phyloP scores from a whole-genome alignment of 2,888 invertebrate species.

The Thelaira solivaga region DNA sequence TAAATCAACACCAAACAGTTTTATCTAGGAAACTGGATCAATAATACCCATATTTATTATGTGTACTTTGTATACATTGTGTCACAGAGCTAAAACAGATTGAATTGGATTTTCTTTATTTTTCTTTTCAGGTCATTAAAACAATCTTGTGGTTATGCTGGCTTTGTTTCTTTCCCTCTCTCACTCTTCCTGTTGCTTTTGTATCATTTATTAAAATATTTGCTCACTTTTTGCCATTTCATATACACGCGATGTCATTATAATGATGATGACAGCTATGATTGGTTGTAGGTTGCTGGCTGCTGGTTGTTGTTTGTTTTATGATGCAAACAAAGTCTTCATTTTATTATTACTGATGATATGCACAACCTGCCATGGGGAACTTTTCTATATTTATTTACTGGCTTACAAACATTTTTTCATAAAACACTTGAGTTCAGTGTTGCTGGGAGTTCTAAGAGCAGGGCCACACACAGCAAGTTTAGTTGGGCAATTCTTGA shows the following conservation, averaged over 20 bases:
- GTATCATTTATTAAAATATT: background rate
- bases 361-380: background rate
- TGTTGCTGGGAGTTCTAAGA: too few relatives aligned
- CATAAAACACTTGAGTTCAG: too few relatives aligned
- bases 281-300: too few relatives aligned
- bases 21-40: slow-evolving; percentile 29
- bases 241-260: background rate
- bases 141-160: slow-evolving; percentile 13
- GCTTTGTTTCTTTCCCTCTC: too few relatives aligned
- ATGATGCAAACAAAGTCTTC: background rate
- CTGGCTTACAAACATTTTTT: too few relatives aligned
- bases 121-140: background rate
- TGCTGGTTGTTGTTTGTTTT: background rate
- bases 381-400: background rate
- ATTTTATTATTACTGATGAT: background rate
- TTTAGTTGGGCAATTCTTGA: too few relatives aligned
- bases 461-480: too few relatives aligned
- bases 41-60: slow-evolving; percentile 10
- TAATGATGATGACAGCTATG: slow-evolving; percentile 3
- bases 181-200: background rate
- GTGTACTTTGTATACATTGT: background rate
- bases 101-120: background rate
- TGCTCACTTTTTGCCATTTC: background rate
- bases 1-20: slow-evolving; percentile 35
- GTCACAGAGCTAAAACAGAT: background rate